Percentiles rank a stretch among this genome's conserved stretches.
Conservation (phyloP, 1,140 invertebrate genomes). For the Bombyx mandarina region DNA sequence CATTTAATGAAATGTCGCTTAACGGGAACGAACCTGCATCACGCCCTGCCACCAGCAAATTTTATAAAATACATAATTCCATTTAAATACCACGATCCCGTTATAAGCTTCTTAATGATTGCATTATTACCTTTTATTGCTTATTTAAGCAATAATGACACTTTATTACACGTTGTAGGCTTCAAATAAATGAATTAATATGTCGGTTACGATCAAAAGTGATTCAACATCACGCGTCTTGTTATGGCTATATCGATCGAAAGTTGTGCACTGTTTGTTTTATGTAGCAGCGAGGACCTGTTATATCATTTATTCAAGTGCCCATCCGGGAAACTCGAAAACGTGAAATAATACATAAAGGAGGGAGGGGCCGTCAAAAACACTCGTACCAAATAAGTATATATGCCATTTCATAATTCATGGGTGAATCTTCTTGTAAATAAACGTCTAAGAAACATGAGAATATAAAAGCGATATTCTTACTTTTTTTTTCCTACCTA, state of each 20-base stretch:
- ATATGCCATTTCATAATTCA: conserved; percentile 41
- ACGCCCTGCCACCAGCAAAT: no score
- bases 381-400: conserved; percentile 6
- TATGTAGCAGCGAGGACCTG: conserved; percentile 32
- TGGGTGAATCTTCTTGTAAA: conserved; percentile 14
- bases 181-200: no score
- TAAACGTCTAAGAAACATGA: conserved; percentile 4
- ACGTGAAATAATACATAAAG: conserved; percentile 56
- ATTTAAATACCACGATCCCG: no score
- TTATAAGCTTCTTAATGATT: no score
- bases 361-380: conserved; percentile 41
- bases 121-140: no score
- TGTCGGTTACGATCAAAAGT: neutral
- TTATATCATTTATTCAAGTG: conserved; percentile 50
- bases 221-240: conserved; percentile 4
- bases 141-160: no score
- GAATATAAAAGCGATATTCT: no score
- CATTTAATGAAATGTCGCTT: no score
- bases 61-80: no score
- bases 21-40: no score
- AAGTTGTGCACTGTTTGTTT: conserved; percentile 40
- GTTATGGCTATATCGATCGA: conserved; percentile 21
- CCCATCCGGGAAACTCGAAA: conserved; percentile 20
- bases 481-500: no score
- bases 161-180: no score